Conservation (phyloP, 1,140 invertebrate genomes). For the Zaprionus camerounensis region DNA sequence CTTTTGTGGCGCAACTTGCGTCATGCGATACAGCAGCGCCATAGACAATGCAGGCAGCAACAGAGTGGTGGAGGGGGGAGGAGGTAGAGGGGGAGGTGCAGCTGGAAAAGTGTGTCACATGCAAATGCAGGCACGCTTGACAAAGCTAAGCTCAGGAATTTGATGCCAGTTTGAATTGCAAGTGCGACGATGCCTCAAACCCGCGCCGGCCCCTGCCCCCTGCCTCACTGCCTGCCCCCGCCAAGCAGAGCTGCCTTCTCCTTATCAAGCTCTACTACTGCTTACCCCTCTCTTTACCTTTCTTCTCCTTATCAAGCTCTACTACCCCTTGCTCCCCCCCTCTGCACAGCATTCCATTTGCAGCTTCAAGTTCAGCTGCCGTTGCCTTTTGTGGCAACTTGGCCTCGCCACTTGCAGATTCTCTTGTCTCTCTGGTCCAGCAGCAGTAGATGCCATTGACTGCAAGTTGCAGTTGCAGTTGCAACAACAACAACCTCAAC, state of each 20-base stretch:
- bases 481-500: background rate
- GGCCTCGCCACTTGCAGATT: conserved; percentile 19
- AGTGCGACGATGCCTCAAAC: background rate
- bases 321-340: background rate
- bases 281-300: no score
- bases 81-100: background rate
- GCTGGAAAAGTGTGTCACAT: conserved; percentile 72
- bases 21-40: conserved; percentile 63
- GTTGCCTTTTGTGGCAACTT: conserved; percentile 46
- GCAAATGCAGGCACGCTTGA: conserved; percentile 72
- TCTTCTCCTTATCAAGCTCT: no score
- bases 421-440: conserved; percentile 17
- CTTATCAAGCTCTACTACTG: no score
- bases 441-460: conserved; percentile 59
- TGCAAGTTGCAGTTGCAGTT: conserved; percentile 60
- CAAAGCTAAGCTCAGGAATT: conserved; percentile 61
- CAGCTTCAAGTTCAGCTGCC: conserved; percentile 72
- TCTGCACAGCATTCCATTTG: conserved; percentile 9
- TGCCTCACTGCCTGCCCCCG: no score
- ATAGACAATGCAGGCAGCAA: conserved; percentile 25
- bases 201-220: no score
- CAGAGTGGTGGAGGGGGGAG: no score
- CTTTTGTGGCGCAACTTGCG: conserved; percentile 47
- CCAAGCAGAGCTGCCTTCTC: no score
- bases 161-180: conserved; percentile 44